Evolutionary conservation across 2,113 vertebrate species (phyloP).

Genomic region (Glaucidium brasilianum): DNA sequence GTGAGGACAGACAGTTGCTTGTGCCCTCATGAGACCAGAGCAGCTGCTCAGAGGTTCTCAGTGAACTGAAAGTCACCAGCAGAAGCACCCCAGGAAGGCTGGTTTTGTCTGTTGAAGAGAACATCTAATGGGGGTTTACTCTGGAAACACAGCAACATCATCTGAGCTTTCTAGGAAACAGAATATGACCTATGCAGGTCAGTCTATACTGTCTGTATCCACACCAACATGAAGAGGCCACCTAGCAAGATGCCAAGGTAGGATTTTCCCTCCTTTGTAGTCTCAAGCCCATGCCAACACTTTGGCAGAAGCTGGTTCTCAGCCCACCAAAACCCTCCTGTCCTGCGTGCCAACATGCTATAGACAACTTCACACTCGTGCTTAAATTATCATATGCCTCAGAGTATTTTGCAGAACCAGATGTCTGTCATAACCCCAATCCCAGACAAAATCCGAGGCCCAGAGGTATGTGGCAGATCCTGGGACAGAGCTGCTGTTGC

Average conservation of each 20-base stretch:
- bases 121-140: not conserved
- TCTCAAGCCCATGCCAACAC: not conserved
- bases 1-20: not conserved
- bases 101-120: not conserved
- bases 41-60: not conserved
- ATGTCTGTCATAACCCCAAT: not conserved
- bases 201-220: not conserved
- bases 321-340: not conserved
- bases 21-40: not conserved
- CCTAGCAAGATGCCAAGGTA: not conserved
- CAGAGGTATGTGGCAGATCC: accelerated
- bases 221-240: not conserved
- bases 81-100: not conserved
- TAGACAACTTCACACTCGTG: not conserved
- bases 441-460: not conserved
- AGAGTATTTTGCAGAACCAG: not conserved
- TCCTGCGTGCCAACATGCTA: not conserved
- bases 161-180: not conserved
- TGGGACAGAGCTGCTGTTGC: not conserved
- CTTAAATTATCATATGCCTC: not conserved
- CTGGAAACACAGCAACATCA: not conserved
- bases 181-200: no score
- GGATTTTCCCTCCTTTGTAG: not conserved
- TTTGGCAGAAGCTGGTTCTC: not conserved
- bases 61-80: not conserved